These are phyloP conservation scores for Dromaius novaehollandiae DNA, from an alignment of 2,113 vertebrate genomes.

Conservation along the genomic window DNA sequence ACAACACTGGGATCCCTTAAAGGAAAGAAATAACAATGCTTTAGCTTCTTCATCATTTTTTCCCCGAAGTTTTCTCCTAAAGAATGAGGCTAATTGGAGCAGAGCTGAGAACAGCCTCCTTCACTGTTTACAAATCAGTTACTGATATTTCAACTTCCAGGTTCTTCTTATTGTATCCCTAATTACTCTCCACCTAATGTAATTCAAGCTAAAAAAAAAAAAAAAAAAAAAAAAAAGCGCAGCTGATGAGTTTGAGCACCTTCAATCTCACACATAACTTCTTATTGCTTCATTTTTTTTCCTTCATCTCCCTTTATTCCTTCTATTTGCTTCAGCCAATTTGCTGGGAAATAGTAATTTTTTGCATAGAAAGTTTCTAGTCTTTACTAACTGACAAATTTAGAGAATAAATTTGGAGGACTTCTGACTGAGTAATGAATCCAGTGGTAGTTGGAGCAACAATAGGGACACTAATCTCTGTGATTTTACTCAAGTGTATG, in stretches of 20 bases:
- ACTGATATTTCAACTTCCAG: neutral
- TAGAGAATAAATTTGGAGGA: neutral
- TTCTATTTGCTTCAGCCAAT: neutral
- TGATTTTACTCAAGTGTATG: neutral
- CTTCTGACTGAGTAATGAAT: neutral
- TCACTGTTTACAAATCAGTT: neutral
- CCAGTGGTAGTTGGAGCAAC: neutral
- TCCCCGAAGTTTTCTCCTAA: neutral
- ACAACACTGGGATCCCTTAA: neutral
- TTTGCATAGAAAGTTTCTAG: neutral
- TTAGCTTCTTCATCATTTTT: neutral
- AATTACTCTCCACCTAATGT: neutral
- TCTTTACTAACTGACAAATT: neutral
- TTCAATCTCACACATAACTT: neutral
- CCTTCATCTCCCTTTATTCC: neutral
- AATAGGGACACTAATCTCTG: neutral
- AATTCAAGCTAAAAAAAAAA: neutral
- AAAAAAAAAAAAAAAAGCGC: neutral
- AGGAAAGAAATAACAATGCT: neutral
- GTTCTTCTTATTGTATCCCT: neutral
- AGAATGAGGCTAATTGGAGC: neutral
- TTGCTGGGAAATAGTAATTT: neutral
- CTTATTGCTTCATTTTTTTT: neutral
- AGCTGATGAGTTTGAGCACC: neutral
- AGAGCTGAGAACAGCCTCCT: neutral